A percentile compares a stretch with the other conserved stretches of the same genome.
Conservation (phyloP, 2,113 vertebrate genomes). For the Ctenodactylus gundi region DNA sequence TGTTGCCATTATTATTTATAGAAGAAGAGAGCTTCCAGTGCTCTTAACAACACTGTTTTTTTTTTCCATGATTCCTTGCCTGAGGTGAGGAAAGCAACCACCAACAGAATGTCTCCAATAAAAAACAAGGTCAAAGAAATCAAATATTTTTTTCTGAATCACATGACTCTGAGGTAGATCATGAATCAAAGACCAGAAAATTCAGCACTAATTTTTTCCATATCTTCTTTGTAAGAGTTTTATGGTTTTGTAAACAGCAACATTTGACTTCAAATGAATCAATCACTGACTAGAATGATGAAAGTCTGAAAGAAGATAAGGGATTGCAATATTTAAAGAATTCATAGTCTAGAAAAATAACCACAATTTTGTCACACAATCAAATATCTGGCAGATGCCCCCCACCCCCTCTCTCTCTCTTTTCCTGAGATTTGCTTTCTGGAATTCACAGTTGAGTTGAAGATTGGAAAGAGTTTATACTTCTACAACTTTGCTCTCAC, state of each 20-base stretch:
- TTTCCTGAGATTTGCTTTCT: slow-evolving; percentile 33
- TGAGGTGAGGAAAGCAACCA: slow-evolving; percentile 6
- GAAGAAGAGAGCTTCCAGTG: background rate
- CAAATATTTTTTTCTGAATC: slow-evolving; percentile 31
- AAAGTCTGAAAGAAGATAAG: slow-evolving; percentile 62
- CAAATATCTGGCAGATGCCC: slow-evolving; percentile 28
- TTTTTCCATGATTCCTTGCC: background rate
- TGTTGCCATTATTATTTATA: background rate
- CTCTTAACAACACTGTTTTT: slow-evolving; percentile 3
- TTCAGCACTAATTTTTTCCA: background rate
- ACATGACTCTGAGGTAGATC: background rate
- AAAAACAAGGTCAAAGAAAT: slow-evolving; percentile 39
- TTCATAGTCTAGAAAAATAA: slow-evolving; percentile 37
- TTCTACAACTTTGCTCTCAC: background rate
- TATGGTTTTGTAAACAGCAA: slow-evolving; percentile 58
- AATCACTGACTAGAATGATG: slow-evolving; percentile 51
- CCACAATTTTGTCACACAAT: background rate
- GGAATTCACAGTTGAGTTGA: slow-evolving; percentile 40
- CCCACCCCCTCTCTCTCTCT: slow-evolving; percentile 46
- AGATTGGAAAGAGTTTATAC: background rate
- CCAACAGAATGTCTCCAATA: background rate
- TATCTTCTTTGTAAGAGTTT: background rate
- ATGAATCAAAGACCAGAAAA: slow-evolving; percentile 49
- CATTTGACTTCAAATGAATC: slow-evolving; percentile 50
- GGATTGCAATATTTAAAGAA: slow-evolving; percentile 48